Conservation (phyloP, 2,797 vertebrate genomes). For the Microcaecilia unicolor region DNA sequence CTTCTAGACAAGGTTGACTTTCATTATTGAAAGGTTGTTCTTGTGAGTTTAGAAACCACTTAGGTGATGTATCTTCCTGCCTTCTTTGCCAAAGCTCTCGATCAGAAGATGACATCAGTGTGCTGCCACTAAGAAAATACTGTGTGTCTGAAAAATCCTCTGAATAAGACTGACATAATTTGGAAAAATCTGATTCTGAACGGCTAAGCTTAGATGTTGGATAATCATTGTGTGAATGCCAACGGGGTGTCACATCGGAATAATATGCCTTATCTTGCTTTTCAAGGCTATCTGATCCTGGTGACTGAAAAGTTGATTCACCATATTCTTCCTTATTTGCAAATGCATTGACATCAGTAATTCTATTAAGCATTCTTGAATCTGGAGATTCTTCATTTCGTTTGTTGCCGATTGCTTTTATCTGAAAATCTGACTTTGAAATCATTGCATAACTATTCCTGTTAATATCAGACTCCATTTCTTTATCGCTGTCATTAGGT, state of each 20-base stretch:
- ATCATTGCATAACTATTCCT: slow-evolving; percentile 83
- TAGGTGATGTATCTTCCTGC: slow-evolving; percentile 73
- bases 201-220: slow-evolving; percentile 87
- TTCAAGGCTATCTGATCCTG: slow-evolving; percentile 60
- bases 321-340: slow-evolving; percentile 64
- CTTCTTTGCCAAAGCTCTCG: slow-evolving; percentile 93
- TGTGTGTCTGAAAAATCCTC: slow-evolving; percentile 94
- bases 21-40: slow-evolving; percentile 58
- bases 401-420: slow-evolving; percentile 67
- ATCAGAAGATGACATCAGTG: slow-evolving; percentile 87
- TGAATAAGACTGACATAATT: slow-evolving; percentile 92
- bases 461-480: slow-evolving; percentile 77
- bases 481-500: slow-evolving; percentile 81
- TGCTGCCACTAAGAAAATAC: slow-evolving; percentile 79
- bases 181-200: slow-evolving; percentile 95
- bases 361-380: slow-evolving; percentile 49
- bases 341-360: slow-evolving; percentile 56
- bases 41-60: slow-evolving; percentile 68
- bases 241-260: slow-evolving; percentile 70
- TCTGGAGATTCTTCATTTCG: slow-evolving; percentile 41
- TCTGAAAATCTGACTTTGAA: slow-evolving; percentile 72
- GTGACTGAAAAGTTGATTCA: slow-evolving; percentile 44
- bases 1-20: slow-evolving; percentile 50
- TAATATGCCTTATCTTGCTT: slow-evolving; percentile 71
- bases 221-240: slow-evolving; percentile 93